Evolutionary conservation across 2,797 vertebrate genomes (phyloP).

Genomic region (Antrozous pallidus): DNA sequence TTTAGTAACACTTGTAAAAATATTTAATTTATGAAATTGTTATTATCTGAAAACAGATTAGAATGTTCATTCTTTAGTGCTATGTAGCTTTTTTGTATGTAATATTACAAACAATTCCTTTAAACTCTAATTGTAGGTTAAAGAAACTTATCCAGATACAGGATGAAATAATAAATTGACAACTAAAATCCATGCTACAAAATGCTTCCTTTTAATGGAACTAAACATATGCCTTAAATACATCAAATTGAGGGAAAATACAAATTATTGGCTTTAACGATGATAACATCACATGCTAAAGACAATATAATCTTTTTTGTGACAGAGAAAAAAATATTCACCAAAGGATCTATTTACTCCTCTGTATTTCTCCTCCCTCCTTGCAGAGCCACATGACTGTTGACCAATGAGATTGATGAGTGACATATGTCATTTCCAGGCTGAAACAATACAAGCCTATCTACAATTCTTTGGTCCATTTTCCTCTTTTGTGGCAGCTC

Average conservation of each 20-base stretch:
- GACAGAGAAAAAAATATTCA: neutral
- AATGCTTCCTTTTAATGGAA: neutral
- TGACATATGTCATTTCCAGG: neutral
- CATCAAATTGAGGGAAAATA: neutral
- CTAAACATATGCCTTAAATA: constrained; percentile 11
- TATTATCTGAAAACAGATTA: neutral
- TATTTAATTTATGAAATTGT: neutral
- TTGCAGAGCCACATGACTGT: neutral
- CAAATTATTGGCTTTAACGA: neutral
- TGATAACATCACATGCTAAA: neutral
- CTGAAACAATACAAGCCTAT: neutral
- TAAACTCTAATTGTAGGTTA: neutral
- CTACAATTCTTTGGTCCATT: neutral
- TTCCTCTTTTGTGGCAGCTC: neutral
- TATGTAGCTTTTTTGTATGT: neutral
- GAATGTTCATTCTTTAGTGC: neutral
- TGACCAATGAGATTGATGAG: neutral
- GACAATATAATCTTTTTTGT: neutral
- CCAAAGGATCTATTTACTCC: neutral
- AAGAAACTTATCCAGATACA: constrained; percentile 1
- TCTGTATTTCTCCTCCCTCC: neutral
- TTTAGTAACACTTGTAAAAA: neutral
- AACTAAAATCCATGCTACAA: constrained; percentile 30
- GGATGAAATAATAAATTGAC: neutral
- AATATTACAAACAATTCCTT: neutral